Evolutionary conservation across 1,140 invertebrate species (phyloP).

Genomic region (Orius laevigatus): DNA sequence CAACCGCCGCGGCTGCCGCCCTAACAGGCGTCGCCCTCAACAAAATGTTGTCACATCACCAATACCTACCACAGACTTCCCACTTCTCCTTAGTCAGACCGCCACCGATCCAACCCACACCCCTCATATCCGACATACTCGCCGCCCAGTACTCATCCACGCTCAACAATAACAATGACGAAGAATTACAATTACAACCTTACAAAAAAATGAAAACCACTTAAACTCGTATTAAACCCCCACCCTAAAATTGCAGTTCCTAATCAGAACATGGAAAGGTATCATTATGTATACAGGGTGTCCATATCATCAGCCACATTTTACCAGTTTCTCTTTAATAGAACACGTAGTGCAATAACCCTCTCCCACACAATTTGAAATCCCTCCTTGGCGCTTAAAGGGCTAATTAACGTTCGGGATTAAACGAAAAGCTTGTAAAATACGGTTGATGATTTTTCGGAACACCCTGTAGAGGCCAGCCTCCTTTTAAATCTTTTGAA

Average conservation of each 20-base stretch:
- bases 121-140: constrained; percentile 22
- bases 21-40: constrained; percentile 37
- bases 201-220: constrained; percentile 80
- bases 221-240: constrained; percentile 30
- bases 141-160: constrained; percentile 16
- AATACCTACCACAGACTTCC: constrained; percentile 25
- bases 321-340: too few species aligned
- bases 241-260: constrained; percentile 9
- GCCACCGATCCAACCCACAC: constrained; percentile 25
- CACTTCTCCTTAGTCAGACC: constrained; percentile 20
- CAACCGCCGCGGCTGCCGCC: constrained; percentile 15
- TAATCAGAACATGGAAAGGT: constrained; percentile 5
- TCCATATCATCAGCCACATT: too few species aligned
- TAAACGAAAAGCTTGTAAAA: too few species aligned
- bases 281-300: too few species aligned
- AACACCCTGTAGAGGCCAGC: too few species aligned
- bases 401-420: too few species aligned
- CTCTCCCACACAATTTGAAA: too few species aligned
- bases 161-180: constrained; percentile 31
- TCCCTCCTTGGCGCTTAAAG: too few species aligned
- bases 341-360: too few species aligned
- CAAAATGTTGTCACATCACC: constrained; percentile 25
- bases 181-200: constrained; percentile 54
- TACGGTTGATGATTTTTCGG: too few species aligned
- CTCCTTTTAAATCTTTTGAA: too few species aligned